Base-by-base conservation (phyloP, 2,113 vertebrate species). In the Heterocephalus glaber region DNA sequence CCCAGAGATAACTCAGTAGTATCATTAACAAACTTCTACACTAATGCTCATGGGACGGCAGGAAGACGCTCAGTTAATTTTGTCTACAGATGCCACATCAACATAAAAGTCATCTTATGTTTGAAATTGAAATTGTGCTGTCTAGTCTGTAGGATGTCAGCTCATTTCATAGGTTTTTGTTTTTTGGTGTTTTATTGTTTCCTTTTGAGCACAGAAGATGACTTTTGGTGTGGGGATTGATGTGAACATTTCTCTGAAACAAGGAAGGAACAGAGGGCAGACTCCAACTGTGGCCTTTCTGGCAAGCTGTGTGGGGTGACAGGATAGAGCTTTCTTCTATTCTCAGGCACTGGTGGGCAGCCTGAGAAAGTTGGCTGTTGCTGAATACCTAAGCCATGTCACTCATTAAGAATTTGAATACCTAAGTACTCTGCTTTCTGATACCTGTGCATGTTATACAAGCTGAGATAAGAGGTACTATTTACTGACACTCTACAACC, bases 51-150 rank as follows among this genome's bases (percentile, higher is more conserved):
- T 77, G 33, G 60, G 65, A 63, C 3, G 61, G 85, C 88, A 30
- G 47, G 33, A 26, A 94, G 41, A 19, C 1, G 77, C 49, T 74
- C 4, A 9, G 7, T 61, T 38, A 63, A 68, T 13, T 68, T 85
- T 44, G 44, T 54, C 26, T 1, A 66, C 54, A 7, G 26, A 24
- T 61, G 52, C 54, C 44, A 17, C 26, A 17, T 47, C 26, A 65
- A 11, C 38, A 28, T 16, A 82, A 44, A 86, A 52, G 2, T 3
- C 28, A 72, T 35, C 86, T 95, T 77, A 72, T 52, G 91, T 94
- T 66, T 86, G 85, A 94, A 70, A 80, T 38, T 38, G 35, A 30
- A 77, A 65, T 60, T 61, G 52, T 16, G 5, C 44, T 89, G 85
- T 65, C 66, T 84, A 35, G 49, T 92, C 65, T 87, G 41, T 49